A percentile compares a stretch with the other conserved stretches of the same genome.
Conservation (phyloP, 1,140 invertebrate genomes). For the Hesperophylax magnus region DNA sequence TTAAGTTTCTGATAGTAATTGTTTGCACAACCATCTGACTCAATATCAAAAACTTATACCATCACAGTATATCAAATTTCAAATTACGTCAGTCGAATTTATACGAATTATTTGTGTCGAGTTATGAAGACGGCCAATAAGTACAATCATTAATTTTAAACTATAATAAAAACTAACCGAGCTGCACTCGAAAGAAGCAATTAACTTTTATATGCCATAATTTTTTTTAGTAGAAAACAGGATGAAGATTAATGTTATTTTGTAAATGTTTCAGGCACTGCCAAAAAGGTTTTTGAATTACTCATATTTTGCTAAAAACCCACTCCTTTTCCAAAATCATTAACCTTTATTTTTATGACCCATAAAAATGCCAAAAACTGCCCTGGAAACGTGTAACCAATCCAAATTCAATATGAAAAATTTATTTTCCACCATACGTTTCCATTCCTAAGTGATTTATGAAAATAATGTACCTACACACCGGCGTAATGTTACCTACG, state of each 20-base stretch:
- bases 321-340: conserved; percentile 8
- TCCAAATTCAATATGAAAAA: conserved; percentile 15
- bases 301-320: neutral
- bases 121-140: too few relatives aligned
- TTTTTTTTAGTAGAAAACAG: neutral
- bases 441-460: conserved; percentile 10
- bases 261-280: neutral
- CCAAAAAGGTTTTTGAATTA: neutral
- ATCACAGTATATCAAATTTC: too few relatives aligned
- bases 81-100: too few relatives aligned
- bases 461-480: neutral
- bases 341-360: conserved; percentile 16
- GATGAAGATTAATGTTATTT: conserved; percentile 5
- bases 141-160: too few relatives aligned
- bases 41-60: too few relatives aligned
- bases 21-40: too few relatives aligned
- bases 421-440: neutral
- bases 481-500: too few relatives aligned
- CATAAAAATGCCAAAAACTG: conserved; percentile 11
- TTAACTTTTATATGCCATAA: too few relatives aligned
- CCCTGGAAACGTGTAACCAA: conserved; percentile 3
- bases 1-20: too few relatives aligned
- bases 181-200: too few relatives aligned
- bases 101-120: too few relatives aligned
- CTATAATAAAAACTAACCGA: too few relatives aligned